phyloP scores from a whole-genome alignment of 2,797 vertebrate genomes.

The Botia almorhae region DNA sequence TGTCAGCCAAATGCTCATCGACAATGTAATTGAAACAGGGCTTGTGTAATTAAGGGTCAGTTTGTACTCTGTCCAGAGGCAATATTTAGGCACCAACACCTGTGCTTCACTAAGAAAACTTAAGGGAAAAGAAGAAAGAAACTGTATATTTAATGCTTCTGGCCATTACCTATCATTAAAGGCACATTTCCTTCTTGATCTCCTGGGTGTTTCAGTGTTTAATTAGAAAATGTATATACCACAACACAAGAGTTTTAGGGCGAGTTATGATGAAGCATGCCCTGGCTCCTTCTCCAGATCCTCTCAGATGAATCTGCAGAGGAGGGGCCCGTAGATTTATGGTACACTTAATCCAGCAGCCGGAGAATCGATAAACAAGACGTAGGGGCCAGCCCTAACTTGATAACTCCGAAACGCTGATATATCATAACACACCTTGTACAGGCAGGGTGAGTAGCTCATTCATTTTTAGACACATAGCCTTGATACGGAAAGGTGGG shows the following conservation, averaged over 20 bases:
- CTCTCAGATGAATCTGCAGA: constrained; percentile 63
- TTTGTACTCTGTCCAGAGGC: constrained; percentile 32
- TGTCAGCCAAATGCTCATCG: constrained; percentile 52
- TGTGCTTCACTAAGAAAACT: constrained; percentile 19
- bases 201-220: constrained; percentile 55
- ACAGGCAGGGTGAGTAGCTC: constrained; percentile 58
- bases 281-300: constrained; percentile 28
- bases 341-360: constrained; percentile 68
- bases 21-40: constrained; percentile 56
- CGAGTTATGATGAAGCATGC: constrained; percentile 53
- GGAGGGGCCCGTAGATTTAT: constrained; percentile 68
- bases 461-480: constrained; percentile 51
- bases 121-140: background rate
- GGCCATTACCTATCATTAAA: constrained; percentile 58
- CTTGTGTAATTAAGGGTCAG: constrained; percentile 56
- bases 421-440: constrained; percentile 66
- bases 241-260: constrained; percentile 56
- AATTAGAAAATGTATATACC: constrained; percentile 67
- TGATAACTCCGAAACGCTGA: constrained; percentile 68
- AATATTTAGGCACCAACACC: background rate
- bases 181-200: constrained; percentile 55
- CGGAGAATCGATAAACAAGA: constrained; percentile 72
- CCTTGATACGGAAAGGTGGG: constrained; percentile 42
- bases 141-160: constrained; percentile 37
- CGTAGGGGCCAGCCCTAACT: constrained; percentile 65